Base-by-base conservation (phyloP, 2,797 vertebrate genomes). In the Gobionotothen gibberifrons region DNA sequence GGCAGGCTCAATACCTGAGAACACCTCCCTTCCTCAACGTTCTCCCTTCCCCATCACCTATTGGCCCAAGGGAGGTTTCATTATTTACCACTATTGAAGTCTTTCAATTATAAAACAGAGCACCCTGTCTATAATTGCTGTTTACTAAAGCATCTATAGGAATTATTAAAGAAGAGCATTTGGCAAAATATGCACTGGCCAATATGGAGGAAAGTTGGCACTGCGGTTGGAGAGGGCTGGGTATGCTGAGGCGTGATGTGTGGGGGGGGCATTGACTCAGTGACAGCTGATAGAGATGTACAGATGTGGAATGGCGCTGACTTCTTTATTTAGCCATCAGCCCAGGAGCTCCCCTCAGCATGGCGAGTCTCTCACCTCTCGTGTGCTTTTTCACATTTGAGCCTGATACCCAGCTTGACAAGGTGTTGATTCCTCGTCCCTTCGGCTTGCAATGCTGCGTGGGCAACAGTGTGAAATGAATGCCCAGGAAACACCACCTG, bases 61-160 rank as follows among this genome's bases (percentile, higher is more conserved):
- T 89, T 84, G 84, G 86, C 85, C 89, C 73, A 7, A 32, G 87
- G 87, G 88, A 90, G 85, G 83, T 82, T 78, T 88, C 88, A 91
- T 93, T 91, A 93, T 93, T 92, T 93, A 92, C 93, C 19, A 70
- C 80, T 84, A 87, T 86, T 85, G 86, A 91, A 91, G 78, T 64
- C 88, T 90, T 90, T 90, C 85, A 92, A 90, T 93, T 92, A 93
- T 87, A 87, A 90, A 83, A 83, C 65, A 40, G 47, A 47, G 55
- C 58, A 61, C 44, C 36, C 12, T 56, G 51, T 87, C 88, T 81
- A 78, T 85, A 89, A 78, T 57, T 74, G 74, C 44, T 26, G 22
- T 56, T 69, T 64, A 84, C 83, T 85, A 75, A 81, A 82, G 77
- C 66, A 58, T 81, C 67, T 44, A 60, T 73, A 32, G 74, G 9